phyloP scores from a whole-genome alignment of 2,888 invertebrate genomes.

The Cryptophagus acutangulus region DNA sequence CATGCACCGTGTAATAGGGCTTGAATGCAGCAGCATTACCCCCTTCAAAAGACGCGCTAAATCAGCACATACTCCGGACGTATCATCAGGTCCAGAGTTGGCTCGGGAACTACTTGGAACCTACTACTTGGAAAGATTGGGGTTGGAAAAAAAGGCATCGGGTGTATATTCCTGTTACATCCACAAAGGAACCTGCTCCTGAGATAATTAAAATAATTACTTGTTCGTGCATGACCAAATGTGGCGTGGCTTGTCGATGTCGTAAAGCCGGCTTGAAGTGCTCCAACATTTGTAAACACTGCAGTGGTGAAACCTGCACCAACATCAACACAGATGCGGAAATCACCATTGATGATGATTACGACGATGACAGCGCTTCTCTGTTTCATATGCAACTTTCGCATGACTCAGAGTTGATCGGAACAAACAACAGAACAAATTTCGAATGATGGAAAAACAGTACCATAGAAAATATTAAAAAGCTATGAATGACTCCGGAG shows the following conservation, averaged over 20 bases:
- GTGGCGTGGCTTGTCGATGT: constrained; percentile 2
- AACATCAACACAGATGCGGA: constrained; percentile 1
- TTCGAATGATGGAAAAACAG: too few relatives aligned
- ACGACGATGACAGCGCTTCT: too few relatives aligned
- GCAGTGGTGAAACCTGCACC: constrained; percentile 3
- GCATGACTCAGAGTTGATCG: too few relatives aligned
- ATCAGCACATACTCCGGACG: background rate
- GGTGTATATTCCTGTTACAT: background rate
- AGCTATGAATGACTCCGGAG: too few relatives aligned
- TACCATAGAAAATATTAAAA: too few relatives aligned
- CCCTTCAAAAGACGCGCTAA: too few relatives aligned
- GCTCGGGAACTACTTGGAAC: background rate
- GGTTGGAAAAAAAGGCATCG: constrained; percentile 2
- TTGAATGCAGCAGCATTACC: too few relatives aligned
- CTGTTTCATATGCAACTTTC: too few relatives aligned
- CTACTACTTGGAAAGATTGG: background rate
- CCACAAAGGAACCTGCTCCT: background rate
- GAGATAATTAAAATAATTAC: background rate
- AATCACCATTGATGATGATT: too few relatives aligned
- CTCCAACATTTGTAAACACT: constrained; percentile 3
- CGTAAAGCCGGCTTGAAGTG: constrained; percentile 1
- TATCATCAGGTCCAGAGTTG: constrained; percentile 3
- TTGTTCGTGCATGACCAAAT: background rate
- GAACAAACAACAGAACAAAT: too few relatives aligned
- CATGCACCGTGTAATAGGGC: too few relatives aligned